These are phyloP conservation scores for Abscondita cerata DNA, from an alignment of 2,888 invertebrate species.

Conservation along the genomic window DNA sequence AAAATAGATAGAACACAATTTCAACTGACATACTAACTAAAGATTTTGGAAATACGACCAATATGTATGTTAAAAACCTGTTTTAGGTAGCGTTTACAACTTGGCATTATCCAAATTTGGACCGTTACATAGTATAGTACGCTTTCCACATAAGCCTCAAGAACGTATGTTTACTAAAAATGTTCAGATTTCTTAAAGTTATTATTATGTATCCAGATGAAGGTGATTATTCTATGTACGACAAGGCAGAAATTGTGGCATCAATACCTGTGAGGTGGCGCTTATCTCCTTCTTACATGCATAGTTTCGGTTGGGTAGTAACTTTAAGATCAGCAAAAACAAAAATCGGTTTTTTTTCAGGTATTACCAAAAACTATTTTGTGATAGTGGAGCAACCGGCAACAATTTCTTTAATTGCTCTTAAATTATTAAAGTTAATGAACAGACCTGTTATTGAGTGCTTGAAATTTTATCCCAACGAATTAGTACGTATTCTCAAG, in stretches of 20 bases:
- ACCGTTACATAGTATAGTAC: constrained; percentile 72
- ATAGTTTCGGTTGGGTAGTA: constrained; percentile 74
- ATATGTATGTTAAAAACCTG: no score
- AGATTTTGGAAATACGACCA: no score
- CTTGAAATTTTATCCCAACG: not conserved
- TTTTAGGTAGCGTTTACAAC: constrained; percentile 72
- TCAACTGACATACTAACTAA: no score
- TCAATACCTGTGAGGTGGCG: constrained; percentile 78
- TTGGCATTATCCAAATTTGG: constrained; percentile 76
- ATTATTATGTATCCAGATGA: not conserved
- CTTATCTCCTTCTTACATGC: constrained; percentile 88
- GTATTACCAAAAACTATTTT: constrained; percentile 83
- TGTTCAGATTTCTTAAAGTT: not conserved
- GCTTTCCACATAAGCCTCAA: constrained; percentile 62
- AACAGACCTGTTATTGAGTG: constrained; percentile 72
- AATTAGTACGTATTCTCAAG: not conserved
- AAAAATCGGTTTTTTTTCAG: constrained; percentile 41
- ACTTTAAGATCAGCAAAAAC: not conserved
- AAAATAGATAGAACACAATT: no score
- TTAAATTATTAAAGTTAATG: constrained; percentile 66
- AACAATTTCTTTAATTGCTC: constrained; percentile 69
- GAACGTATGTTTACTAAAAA: no score
- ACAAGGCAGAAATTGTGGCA: constrained; percentile 73
- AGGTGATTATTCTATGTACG: constrained; percentile 62
- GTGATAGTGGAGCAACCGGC: constrained; percentile 91